A percentile compares a stretch with the other conserved stretches of the same genome.
These are phyloP conservation scores for Hoplostethus mediterraneus DNA, from an alignment of 2,797 vertebrate genomes.

Conservation along the genomic window DNA sequence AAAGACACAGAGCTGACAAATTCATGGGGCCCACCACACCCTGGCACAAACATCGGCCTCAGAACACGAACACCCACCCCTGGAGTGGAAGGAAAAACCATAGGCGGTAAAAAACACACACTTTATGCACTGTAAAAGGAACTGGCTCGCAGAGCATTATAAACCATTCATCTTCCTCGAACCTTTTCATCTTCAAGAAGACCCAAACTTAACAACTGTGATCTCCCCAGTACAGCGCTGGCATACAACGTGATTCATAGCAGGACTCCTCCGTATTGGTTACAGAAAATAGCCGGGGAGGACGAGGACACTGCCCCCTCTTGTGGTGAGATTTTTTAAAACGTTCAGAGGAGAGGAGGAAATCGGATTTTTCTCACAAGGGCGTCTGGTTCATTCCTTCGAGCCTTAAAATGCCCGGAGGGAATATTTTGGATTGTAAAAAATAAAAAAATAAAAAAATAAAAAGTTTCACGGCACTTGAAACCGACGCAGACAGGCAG, in stretches of 20 bases:
- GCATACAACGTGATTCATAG: conserved; percentile 50
- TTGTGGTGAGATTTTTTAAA: conserved; percentile 61
- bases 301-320: conserved; percentile 69
- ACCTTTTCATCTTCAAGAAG: conserved; percentile 77
- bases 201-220: conserved; percentile 77
- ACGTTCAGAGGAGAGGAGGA: conserved; percentile 12
- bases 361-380: conserved; percentile 23
- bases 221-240: conserved; percentile 58
- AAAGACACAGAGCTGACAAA: conserved; percentile 76
- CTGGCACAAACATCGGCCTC: conserved; percentile 74
- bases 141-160: conserved; percentile 69
- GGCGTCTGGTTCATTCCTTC: conserved; percentile 44
- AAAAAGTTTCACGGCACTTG: conserved; percentile 1
- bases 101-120: conserved; percentile 78
- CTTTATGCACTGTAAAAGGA: conserved; percentile 82
- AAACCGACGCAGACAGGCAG: not conserved
- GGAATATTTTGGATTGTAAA: conserved; percentile 29
- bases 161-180: conserved; percentile 78
- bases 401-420: not conserved
- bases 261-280: conserved; percentile 51
- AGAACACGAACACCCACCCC: conserved; percentile 75
- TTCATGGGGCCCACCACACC: conserved; percentile 78
- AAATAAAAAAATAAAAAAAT: too few relatives aligned
- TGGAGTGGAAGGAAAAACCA: conserved; percentile 78
- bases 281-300: conserved; percentile 31